Percentiles rank a stretch among this genome's conserved stretches.
phyloP scores from a whole-genome alignment of 92 coral and sea anemone species.

The Anthopleura xanthogrammica region DNA sequence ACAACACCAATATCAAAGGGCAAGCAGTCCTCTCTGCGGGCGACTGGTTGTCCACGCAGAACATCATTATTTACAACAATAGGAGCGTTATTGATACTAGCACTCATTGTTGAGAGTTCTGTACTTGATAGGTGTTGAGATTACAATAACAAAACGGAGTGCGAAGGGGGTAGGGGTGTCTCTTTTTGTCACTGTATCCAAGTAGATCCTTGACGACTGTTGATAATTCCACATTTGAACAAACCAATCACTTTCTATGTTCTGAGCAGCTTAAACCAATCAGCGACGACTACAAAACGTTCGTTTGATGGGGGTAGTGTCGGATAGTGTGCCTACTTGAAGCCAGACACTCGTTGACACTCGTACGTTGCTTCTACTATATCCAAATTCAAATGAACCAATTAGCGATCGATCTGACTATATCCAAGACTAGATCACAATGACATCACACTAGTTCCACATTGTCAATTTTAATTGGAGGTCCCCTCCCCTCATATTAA shows the following conservation, averaged over 20 bases:
- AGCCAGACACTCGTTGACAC: no score
- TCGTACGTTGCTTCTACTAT: not conserved
- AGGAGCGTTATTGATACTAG: no score
- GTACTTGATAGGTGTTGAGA: no score
- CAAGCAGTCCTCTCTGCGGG: not conserved
- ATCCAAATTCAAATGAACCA: not conserved
- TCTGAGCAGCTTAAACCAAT: not conserved
- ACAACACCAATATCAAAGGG: not conserved
- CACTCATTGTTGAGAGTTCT: no score
- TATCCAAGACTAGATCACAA: no score
- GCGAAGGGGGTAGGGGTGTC: no score
- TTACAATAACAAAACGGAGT: no score
- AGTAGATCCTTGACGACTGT: not conserved
- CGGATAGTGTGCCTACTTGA: not conserved
- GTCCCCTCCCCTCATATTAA: not conserved
- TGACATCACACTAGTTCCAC: not conserved
- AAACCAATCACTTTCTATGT: not conserved
- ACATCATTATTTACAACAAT: no score
- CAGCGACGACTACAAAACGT: not conserved
- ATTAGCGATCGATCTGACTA: no score
- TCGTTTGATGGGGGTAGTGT: slow-evolving; percentile 1
- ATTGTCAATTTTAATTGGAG: not conserved
- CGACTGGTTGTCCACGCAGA: no score
- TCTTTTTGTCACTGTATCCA: no score
- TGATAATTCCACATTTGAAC: not conserved